phyloP scores from a whole-genome alignment of 2,113 vertebrate species.

The Lutjanus erythropterus region DNA sequence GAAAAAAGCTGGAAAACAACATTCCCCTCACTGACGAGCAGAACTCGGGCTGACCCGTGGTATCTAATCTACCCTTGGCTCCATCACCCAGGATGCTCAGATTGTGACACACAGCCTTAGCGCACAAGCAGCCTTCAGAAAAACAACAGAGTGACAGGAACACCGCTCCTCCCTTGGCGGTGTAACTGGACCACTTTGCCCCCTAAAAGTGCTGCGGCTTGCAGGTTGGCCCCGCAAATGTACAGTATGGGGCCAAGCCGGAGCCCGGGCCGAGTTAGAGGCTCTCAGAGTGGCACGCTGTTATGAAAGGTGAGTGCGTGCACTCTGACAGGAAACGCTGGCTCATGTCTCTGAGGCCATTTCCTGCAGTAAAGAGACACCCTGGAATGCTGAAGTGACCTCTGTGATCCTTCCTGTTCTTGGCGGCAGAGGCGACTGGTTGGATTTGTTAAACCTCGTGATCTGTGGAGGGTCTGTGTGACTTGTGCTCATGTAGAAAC shows the following conservation, averaged over 20 bases:
- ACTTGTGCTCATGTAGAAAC: conserved; percentile 6
- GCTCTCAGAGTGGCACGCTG: conserved; percentile 36
- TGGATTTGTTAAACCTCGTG: conserved; percentile 17
- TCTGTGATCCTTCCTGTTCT: conserved; percentile 55
- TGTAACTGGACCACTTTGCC: conserved; percentile 63
- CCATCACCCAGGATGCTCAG: conserved; percentile 36
- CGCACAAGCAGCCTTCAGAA: conserved; percentile 14
- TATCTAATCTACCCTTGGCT: conserved; percentile 49
- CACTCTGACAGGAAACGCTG: conserved; percentile 73
- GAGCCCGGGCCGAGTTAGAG: conserved; percentile 2
- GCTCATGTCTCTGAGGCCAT: conserved; percentile 68
- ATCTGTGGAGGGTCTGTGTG: conserved; percentile 2
- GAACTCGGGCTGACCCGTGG: conserved; percentile 26
- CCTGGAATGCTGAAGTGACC: conserved; percentile 65
- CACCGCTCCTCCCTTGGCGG: conserved; percentile 18
- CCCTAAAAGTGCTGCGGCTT: conserved; percentile 71
- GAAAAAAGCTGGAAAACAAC: conserved; percentile 34
- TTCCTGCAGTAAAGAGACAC: conserved; percentile 79
- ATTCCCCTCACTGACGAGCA: conserved; percentile 19
- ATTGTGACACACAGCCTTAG: conserved; percentile 37
- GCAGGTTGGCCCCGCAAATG: conserved; percentile 34
- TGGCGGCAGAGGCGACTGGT: background rate
- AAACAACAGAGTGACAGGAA: conserved; percentile 40
- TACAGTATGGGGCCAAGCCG: background rate
- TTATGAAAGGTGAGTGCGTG: conserved; percentile 73